Conservation (phyloP, 2,797 vertebrate species). For the Chrysocyon brachyurus region DNA sequence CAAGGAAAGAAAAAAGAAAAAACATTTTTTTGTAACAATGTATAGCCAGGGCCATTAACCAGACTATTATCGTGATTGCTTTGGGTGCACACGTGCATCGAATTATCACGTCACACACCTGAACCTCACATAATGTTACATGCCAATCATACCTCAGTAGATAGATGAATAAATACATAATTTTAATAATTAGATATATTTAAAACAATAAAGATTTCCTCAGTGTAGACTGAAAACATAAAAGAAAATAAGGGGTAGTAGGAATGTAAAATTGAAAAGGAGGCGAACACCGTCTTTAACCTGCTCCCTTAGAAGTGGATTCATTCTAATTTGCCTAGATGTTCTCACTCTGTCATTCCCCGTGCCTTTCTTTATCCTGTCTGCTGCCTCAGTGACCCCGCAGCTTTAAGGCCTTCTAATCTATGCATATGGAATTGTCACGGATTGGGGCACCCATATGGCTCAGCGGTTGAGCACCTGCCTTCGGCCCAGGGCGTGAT, state of each 20-base stretch:
- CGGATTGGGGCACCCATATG: too few relatives aligned
- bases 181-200: background rate
- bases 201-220: background rate
- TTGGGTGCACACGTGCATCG: fast-evolving
- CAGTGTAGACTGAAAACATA: background rate
- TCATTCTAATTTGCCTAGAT: background rate
- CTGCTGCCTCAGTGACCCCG: background rate
- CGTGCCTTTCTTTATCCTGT: background rate
- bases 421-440: background rate
- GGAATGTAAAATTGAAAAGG: background rate
- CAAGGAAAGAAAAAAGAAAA: background rate
- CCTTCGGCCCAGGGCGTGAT: too few relatives aligned
- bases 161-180: background rate
- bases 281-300: background rate
- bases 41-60: background rate
- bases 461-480: too few relatives aligned
- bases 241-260: background rate
- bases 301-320: background rate
- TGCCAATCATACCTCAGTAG: background rate
- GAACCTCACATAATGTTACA: background rate
- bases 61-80: background rate
- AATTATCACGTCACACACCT: background rate
- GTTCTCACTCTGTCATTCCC: background rate
- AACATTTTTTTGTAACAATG: too few relatives aligned
- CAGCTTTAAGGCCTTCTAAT: background rate